phyloP scores from a whole-genome alignment of 2,888 invertebrate genomes.

The Omphaloscelis lunosa region DNA sequence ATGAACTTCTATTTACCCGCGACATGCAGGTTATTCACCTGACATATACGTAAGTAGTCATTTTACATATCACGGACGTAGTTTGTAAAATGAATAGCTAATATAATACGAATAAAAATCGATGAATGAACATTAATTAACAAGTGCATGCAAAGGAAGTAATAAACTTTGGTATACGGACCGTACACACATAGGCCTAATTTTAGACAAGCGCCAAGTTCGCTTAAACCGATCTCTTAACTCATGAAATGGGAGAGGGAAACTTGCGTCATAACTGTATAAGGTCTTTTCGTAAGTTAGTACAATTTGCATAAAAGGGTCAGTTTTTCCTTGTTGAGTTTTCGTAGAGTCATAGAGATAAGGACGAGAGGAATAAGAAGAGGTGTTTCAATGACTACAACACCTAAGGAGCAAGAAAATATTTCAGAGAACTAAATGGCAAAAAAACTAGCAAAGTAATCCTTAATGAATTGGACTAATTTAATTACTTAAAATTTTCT shows the following conservation, averaged over 20 bases:
- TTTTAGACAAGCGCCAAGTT: conserved; percentile 71
- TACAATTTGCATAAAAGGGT: conserved; percentile 62
- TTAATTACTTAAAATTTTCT: background rate
- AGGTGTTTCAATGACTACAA: conserved; percentile 27
- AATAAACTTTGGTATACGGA: conserved; percentile 71
- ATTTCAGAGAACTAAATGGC: background rate
- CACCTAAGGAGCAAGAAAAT: background rate
- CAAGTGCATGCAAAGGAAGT: conserved; percentile 70
- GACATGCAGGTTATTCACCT: conserved; percentile 40
- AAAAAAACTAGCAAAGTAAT: background rate
- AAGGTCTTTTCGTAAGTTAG: conserved; percentile 55
- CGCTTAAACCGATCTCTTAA: conserved; percentile 52
- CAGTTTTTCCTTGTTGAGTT: conserved; percentile 51
- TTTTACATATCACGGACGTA: conserved; percentile 41
- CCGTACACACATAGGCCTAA: conserved; percentile 68
- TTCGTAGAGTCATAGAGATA: conserved; percentile 41
- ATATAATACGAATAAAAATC: conserved; percentile 59
- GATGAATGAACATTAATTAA: conserved; percentile 72
- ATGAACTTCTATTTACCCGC: conserved; percentile 13
- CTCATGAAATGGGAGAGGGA: conserved; percentile 62
- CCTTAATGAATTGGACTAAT: background rate
- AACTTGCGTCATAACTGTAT: conserved; percentile 60
- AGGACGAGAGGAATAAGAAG: conserved; percentile 35
- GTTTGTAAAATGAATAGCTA: conserved; percentile 48
- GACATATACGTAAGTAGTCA: conserved; percentile 34